Percentiles rank a stretch among this genome's conserved stretches.
These are phyloP conservation scores for Ianthella basta DNA, from an alignment of 37 sponge, comb jelly and placozoan species.

Conservation along the genomic window DNA sequence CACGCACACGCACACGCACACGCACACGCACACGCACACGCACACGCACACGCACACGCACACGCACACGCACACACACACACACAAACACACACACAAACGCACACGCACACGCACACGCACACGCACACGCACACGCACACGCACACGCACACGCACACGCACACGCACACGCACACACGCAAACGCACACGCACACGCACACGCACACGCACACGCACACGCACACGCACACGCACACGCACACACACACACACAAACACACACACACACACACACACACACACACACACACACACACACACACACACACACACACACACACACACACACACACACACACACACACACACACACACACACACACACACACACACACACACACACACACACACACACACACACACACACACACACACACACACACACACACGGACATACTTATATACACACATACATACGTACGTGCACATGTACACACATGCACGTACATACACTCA, in stretches of 20 bases:
- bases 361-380: slow-evolving; percentile 1
- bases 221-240: background rate
- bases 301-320: slow-evolving; percentile 20
- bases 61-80: background rate
- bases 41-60: slow-evolving; percentile 16
- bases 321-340: slow-evolving; percentile 23
- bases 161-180: background rate
- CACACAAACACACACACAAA: background rate
- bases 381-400: no score
- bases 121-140: background rate
- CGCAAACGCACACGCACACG: no score
- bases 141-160: background rate
- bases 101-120: background rate
- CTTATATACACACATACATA: no score
- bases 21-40: slow-evolving; percentile 5
- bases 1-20: background rate
- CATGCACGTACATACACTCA: no score
- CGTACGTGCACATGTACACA: no score
- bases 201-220: background rate
- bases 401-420: no score
- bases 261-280: background rate
- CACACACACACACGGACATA: no score
- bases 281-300: slow-evolving; percentile 23
- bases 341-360: slow-evolving; percentile 20
- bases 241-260: slow-evolving; percentile 2